phyloP scores from a whole-genome alignment of 2,888 invertebrate species.

The Idaea dimidiata region DNA sequence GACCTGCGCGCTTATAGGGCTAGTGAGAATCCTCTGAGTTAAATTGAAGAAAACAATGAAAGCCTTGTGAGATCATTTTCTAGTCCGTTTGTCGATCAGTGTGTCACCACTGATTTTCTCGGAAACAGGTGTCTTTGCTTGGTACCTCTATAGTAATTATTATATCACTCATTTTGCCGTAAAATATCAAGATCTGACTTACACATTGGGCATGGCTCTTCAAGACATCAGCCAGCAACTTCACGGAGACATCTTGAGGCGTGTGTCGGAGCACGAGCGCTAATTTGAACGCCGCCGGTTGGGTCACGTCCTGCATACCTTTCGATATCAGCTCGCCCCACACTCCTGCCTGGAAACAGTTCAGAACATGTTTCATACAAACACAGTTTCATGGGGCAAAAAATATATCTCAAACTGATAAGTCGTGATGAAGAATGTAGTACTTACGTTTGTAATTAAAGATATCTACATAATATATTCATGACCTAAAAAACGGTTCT shows the following conservation, averaged over 20 bases:
- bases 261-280: slow-evolving; percentile 70
- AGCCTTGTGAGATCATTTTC: too few species aligned
- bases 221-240: slow-evolving; percentile 57
- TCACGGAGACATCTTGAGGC: slow-evolving; percentile 54
- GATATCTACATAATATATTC: too few species aligned
- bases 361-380: too few species aligned
- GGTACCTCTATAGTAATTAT: neutral
- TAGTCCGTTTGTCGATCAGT: too few species aligned
- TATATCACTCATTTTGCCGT: too few species aligned
- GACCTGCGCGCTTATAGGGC: too few species aligned
- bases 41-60: too few species aligned
- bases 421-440: neutral
- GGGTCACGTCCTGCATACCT: slow-evolving; percentile 61
- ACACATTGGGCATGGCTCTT: slow-evolving; percentile 63
- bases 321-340: slow-evolving; percentile 61
- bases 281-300: slow-evolving; percentile 68
- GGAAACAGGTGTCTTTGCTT: neutral
- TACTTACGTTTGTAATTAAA: too few species aligned
- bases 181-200: slow-evolving; percentile 24
- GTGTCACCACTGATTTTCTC: too few species aligned
- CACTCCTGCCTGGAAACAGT: slow-evolving; percentile 57
- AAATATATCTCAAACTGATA: neutral
- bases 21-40: too few species aligned
- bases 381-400: neutral
- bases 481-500: too few species aligned